phyloP scores from a whole-genome alignment of 2,113 vertebrate species.

The Nannospalax galili region DNA sequence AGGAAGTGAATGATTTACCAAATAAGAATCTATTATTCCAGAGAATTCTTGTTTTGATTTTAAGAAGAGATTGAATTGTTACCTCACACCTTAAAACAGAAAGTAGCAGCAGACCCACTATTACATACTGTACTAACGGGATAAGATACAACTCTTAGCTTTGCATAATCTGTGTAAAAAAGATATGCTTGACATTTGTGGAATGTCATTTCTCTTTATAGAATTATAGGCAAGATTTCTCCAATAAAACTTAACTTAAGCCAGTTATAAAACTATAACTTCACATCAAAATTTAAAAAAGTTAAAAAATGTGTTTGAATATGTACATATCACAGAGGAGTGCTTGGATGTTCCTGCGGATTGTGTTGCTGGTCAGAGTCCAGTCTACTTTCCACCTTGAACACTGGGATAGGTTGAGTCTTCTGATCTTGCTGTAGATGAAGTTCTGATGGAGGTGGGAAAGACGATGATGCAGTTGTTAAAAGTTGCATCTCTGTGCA shows the following conservation, averaged over 20 bases:
- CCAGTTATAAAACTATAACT: slow-evolving; percentile 94
- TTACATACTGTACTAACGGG: slow-evolving; percentile 90
- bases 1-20: slow-evolving; percentile 83
- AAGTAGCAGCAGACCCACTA: slow-evolving; percentile 90
- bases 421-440: slow-evolving; percentile 82
- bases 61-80: slow-evolving; percentile 86
- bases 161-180: slow-evolving; percentile 93
- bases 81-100: slow-evolving; percentile 88
- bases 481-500: slow-evolving; percentile 86
- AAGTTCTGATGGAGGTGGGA: slow-evolving; percentile 83
- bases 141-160: slow-evolving; percentile 91
- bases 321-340: slow-evolving; percentile 89
- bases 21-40: slow-evolving; percentile 82
- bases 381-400: slow-evolving; percentile 86
- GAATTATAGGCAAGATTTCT: slow-evolving; percentile 93
- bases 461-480: slow-evolving; percentile 81
- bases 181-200: slow-evolving; percentile 92
- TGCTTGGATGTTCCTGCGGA: slow-evolving; percentile 85
- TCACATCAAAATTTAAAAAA: slow-evolving; percentile 93
- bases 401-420: slow-evolving; percentile 83
- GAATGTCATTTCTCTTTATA: slow-evolving; percentile 92
- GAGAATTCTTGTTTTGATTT: slow-evolving; percentile 85
- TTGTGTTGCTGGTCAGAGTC: slow-evolving; percentile 87
- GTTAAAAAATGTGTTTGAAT: slow-evolving; percentile 89
- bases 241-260: slow-evolving; percentile 91